phyloP scores from a whole-genome alignment of 2,888 invertebrate species.

The Drosophila pseudotalamancana region DNA sequence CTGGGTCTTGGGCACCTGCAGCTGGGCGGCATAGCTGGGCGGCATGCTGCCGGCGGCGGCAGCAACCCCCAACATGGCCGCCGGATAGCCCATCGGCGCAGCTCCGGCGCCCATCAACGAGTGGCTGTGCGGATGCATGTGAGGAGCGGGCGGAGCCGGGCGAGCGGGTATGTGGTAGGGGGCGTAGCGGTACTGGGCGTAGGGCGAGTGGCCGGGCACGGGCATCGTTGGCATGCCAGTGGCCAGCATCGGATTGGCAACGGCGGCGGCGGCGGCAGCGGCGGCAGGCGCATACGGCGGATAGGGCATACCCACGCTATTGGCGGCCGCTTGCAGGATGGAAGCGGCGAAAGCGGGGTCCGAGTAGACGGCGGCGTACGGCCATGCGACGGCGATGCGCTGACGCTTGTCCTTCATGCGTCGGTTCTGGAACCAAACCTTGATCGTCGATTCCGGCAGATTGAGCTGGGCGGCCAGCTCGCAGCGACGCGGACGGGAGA shows the following conservation, averaged over 20 bases:
- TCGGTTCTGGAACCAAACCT: constrained; percentile 95
- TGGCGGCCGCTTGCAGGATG: constrained; percentile 94
- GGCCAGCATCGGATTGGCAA: constrained; percentile 84
- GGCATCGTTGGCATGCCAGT: constrained; percentile 85
- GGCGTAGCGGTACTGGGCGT: constrained; percentile 84
- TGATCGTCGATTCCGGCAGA: constrained; percentile 98
- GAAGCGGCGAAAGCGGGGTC: constrained; percentile 97
- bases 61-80: constrained; percentile 66
- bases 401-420: constrained; percentile 95
- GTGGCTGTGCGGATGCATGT: constrained; percentile 84
- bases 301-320: constrained; percentile 88
- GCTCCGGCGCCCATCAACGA: constrained; percentile 47
- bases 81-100: constrained; percentile 59
- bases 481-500: constrained; percentile 96
- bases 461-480: constrained; percentile 97
- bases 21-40: constrained; percentile 55
- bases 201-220: constrained; percentile 85
- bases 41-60: constrained; percentile 67
- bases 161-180: constrained; percentile 86
- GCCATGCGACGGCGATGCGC: constrained; percentile 97
- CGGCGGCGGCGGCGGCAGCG: constrained; percentile 64
- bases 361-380: constrained; percentile 96
- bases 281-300: constrained; percentile 85
- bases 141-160: constrained; percentile 80
- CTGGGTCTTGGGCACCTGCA: constrained; percentile 82